Base-by-base conservation (phyloP, 2,797 vertebrate species). In the Anguilla marmorata region DNA sequence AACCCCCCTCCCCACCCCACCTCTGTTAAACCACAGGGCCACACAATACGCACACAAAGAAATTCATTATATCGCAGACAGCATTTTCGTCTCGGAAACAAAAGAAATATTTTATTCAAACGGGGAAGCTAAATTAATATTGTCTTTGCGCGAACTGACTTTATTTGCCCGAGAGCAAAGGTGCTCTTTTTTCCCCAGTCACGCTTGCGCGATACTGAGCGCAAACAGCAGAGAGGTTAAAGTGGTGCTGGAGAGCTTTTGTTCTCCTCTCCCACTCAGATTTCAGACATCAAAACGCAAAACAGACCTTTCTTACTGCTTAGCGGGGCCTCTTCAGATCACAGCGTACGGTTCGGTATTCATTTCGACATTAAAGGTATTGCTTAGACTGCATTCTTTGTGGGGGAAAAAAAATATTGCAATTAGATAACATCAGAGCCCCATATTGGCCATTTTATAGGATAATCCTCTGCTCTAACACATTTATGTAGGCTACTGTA, bases 51-150 rank as follows among this genome's bases (percentile, higher is more conserved):
- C 90, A 90, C 92, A 93, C 93, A 92, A 91, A 92, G 90, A 92
- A 95, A 96, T 96, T 96, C 95, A 96, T 96, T 96, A 96, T 96
- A 96, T 91, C 90, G 95, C 96, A 94, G 88, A 92, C 93, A 94
- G 95, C 95, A 95, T 95, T 96, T 96, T 96, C 93, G 30, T 72
- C 48, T 56, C 95, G 2, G n/a, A 96, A 96, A 96, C 94, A 96
- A 96, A 96, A 72, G 1, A 72, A 96, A 95, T 94, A 96, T 96
- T 96, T 96, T 92, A 96, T 95, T 96, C 92, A 93, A 88, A 91
- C 89, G 90, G 94, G 93, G 94, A 96, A 95, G 92, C 93, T 93
- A 95, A 95, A 96, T 96, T 94, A 96, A 95, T 95, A 94, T 93
- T 93, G 94, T 94, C 95, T 96, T 94, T 94, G 94, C 93, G 93